These are phyloP conservation scores for Megaptera novaeangliae DNA, from an alignment of 2,113 vertebrate species.

Conservation along the genomic window DNA sequence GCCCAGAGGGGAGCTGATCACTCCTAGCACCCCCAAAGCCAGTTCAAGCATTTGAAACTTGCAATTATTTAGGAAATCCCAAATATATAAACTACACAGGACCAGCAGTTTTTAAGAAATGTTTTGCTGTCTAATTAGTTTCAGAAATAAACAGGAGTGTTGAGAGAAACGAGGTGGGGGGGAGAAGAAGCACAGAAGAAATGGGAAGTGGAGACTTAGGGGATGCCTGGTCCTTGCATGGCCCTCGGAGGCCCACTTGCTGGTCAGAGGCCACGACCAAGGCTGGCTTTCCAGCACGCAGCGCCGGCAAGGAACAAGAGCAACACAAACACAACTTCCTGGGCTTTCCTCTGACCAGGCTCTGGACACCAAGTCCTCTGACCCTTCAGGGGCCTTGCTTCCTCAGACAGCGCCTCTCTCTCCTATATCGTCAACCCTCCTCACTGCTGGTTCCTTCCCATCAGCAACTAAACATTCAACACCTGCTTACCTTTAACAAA, in stretches of 20 bases:
- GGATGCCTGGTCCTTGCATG: rapidly evolving
- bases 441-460: neutral
- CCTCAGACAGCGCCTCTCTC: neutral
- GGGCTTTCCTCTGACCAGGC: neutral
- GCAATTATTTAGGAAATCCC: neutral
- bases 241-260: rapidly evolving
- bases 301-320: neutral
- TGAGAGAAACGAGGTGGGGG: neutral
- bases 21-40: neutral
- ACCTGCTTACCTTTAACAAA: neutral
- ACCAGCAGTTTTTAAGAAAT: neutral
- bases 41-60: neutral
- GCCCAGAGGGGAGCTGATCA: neutral
- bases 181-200: neutral
- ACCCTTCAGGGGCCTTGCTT: rapidly evolving
- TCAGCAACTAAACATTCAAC: neutral
- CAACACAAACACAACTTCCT: neutral
- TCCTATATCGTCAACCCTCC: rapidly evolving
- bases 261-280: neutral
- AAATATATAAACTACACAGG: neutral
- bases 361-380: neutral
- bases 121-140: neutral
- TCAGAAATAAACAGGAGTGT: neutral
- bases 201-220: too few relatives aligned
- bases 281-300: neutral